phyloP scores from a whole-genome alignment of 2,797 vertebrate genomes.

The Saxicola maurus region DNA sequence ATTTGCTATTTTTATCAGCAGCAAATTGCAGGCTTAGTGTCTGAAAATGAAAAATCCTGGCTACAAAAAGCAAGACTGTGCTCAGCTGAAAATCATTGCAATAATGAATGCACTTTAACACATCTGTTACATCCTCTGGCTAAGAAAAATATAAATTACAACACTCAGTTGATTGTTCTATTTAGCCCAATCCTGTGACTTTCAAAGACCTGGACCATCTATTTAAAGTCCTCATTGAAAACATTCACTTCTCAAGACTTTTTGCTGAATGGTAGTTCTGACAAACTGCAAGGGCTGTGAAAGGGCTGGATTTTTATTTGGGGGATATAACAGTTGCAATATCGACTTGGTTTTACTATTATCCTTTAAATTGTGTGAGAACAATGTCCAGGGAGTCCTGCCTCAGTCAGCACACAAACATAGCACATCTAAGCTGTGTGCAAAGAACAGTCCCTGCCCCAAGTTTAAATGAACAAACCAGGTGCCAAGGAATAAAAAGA shows the following conservation, averaged over 20 bases:
- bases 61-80: neutral
- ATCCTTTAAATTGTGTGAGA: neutral
- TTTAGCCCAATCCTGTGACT: neutral
- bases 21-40: neutral
- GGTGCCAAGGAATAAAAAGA: neutral
- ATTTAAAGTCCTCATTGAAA: neutral
- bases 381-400: neutral
- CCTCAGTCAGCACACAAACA: neutral
- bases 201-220: neutral
- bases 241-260: neutral
- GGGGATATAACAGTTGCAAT: rapidly evolving
- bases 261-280: neutral
- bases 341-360: neutral
- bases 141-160: neutral
- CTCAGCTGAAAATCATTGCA: neutral
- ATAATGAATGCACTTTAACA: neutral
- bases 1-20: neutral
- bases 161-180: neutral
- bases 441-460: neutral
- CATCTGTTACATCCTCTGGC: neutral
- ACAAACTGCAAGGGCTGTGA: neutral
- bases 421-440: neutral
- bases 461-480: neutral
- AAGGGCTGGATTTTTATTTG: neutral
- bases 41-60: neutral